Percentiles rank a stretch among this genome's conserved stretches.
Evolutionary conservation across 2,113 vertebrate genomes (phyloP).

Genomic region (Spermophilus dauricus): DNA sequence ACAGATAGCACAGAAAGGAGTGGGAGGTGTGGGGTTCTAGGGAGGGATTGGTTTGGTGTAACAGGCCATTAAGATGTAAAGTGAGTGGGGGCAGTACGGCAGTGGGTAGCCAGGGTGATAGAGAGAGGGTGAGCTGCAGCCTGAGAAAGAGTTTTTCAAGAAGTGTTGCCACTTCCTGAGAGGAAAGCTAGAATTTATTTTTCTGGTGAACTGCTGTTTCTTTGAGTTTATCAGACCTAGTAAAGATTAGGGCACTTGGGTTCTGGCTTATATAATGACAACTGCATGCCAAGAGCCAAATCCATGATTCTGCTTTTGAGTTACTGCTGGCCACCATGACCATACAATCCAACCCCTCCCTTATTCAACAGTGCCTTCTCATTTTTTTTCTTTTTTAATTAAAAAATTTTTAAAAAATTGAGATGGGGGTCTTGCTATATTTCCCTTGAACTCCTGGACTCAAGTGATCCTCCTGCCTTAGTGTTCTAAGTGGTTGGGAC

Average conservation of each 20-base stretch:
- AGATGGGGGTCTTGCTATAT: too few relatives aligned
- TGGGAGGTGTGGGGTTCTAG: background rate
- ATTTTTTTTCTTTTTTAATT: too few relatives aligned
- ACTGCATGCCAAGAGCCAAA: background rate
- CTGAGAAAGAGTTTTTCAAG: background rate
- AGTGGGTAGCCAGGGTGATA: background rate
- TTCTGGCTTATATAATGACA: slow-evolving; percentile 16
- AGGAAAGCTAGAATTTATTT: background rate
- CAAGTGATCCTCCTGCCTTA: background rate
- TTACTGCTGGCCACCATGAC: background rate
- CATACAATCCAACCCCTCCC: background rate
- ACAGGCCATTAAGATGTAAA: background rate
- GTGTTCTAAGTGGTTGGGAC: background rate
- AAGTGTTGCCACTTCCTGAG: background rate
- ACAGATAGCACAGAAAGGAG: background rate
- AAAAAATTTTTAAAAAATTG: background rate
- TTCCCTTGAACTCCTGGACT: background rate
- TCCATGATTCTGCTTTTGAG: background rate
- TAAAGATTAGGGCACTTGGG: background rate
- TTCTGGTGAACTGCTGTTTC: background rate
- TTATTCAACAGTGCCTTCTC: background rate
- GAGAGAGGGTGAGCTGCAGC: background rate
- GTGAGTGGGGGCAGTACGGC: background rate
- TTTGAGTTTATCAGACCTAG: background rate
- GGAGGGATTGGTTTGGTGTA: background rate